Base-by-base conservation (phyloP, 2,113 vertebrate species). In the Indicator maculatus region DNA sequence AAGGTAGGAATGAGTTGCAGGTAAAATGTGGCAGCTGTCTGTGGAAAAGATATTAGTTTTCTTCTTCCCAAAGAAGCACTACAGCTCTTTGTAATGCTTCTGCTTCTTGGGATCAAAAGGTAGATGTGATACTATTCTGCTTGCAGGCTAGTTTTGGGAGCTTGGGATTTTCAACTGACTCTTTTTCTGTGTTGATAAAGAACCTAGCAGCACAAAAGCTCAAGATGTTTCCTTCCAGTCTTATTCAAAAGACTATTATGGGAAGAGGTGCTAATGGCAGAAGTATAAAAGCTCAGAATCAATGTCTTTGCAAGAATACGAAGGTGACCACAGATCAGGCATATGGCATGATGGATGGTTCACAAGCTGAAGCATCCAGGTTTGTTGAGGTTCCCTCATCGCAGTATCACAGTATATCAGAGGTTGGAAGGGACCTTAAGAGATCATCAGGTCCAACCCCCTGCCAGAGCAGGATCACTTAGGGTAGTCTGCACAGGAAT, bases 331-430 rank as follows among this genome's bases (percentile, higher is more conserved):
- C 70, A 45, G 11, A 74, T 82, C 39, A 61, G 21, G 50, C 52
- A 3, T 39, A 3, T 39, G 44, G 60, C 3, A 10, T 0, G 1
- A 9, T 6, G 5, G 5, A 10, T 58, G 63, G n/a, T 41, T 84
- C 15, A 3, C 16, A 47, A 72, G 30, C 23, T 83, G 39, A 67
- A 84, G 31, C 6, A 76, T 11, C 3, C 7, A 2, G 2, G 2
- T 60, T 89, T 91, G 19, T n/a, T 78, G 66, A 61, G 30, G 36
- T 84, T 90, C n/a, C 31, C 23, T 83, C 2, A 36, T 36, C 36
- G 8, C 36, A 36, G 36, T 36, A 7, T 36, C 36, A 36, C 36
- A 36, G 36, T 36, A 36, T 36, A 36, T 36, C 36, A 36, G 36
- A 36, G 36, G 36, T 36, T 36, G 36, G 36, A 36, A 36, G 36